These are phyloP conservation scores for Phasianus colchicus DNA, from an alignment of 2,113 vertebrate genomes.

Conservation along the genomic window DNA sequence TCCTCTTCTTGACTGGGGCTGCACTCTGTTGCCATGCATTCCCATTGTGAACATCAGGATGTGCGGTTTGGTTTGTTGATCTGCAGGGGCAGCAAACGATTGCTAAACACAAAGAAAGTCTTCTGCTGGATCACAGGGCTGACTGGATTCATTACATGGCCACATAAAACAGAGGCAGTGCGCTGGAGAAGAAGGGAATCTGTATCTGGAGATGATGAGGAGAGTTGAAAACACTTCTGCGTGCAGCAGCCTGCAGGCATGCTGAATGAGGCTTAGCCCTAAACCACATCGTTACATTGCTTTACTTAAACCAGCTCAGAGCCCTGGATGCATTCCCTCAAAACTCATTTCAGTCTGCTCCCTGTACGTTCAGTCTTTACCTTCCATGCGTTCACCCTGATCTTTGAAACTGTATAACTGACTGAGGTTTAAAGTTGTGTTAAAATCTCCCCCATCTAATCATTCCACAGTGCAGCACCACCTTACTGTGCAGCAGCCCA, in stretches of 20 bases:
- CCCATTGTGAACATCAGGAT: not conserved
- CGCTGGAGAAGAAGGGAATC: not conserved
- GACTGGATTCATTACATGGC: conserved; percentile 34
- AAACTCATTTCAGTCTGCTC: not conserved
- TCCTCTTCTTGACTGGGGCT: not conserved
- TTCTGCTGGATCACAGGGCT: conserved; percentile 29
- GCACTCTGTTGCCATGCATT: not conserved
- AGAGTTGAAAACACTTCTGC: conserved; percentile 28
- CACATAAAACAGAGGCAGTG: conserved; percentile 17
- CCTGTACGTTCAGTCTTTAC: not conserved
- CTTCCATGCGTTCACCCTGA: accelerated
- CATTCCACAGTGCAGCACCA: not conserved
- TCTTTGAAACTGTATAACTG: not conserved
- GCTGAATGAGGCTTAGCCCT: conserved; percentile 25
- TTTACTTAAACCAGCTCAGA: conserved; percentile 3
- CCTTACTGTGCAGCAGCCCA: not conserved
- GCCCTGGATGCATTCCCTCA: not conserved
- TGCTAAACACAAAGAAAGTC: conserved; percentile 36
- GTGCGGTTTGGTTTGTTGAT: not conserved
- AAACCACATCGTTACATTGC: conserved; percentile 25
- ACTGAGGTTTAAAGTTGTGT: not conserved
- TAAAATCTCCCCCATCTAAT: not conserved
- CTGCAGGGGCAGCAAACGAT: not conserved
- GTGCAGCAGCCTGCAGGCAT: conserved; percentile 12
- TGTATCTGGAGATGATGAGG: conserved; percentile 37